These are phyloP conservation scores for Anadara kagoshimensis DNA, from an alignment of 1,140 invertebrate genomes.

Conservation along the genomic window DNA sequence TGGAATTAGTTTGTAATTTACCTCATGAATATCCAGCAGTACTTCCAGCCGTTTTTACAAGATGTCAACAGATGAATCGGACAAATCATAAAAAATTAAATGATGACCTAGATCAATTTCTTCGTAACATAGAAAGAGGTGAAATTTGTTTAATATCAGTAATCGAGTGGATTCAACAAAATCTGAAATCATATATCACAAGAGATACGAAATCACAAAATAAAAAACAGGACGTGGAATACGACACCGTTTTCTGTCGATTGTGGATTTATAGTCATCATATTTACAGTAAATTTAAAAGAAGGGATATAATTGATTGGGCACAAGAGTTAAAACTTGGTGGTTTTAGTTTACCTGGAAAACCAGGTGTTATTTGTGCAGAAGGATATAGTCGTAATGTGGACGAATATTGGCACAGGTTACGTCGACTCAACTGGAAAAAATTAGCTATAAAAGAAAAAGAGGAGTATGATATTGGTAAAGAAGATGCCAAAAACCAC, in stretches of 20 bases:
- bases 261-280: conserved; percentile 93
- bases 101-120: conserved; percentile 77
- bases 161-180: conserved; percentile 85
- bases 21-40: conserved; percentile 84
- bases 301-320: conserved; percentile 83
- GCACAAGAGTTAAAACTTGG: conserved; percentile 82
- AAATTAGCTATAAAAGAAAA: conserved; percentile 67
- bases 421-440: conserved; percentile 71
- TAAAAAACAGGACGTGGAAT: conserved; percentile 35
- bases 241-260: conserved; percentile 62
- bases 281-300: conserved; percentile 90
- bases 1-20: too few relatives aligned
- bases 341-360: conserved; percentile 88
- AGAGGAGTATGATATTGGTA: conserved; percentile 71
- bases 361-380: conserved; percentile 81
- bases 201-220: conserved; percentile 10
- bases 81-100: conserved; percentile 81
- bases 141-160: conserved; percentile 82
- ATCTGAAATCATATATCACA: conserved; percentile 56
- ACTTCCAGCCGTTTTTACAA: conserved; percentile 81
- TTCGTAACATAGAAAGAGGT: conserved; percentile 77
- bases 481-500: conserved; percentile 76
- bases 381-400: conserved; percentile 80
- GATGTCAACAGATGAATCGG: conserved; percentile 80
- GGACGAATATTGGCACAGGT: conserved; percentile 80